These are phyloP conservation scores for Clupea harengus DNA, from an alignment of 2,113 vertebrate genomes.

Conservation along the genomic window DNA sequence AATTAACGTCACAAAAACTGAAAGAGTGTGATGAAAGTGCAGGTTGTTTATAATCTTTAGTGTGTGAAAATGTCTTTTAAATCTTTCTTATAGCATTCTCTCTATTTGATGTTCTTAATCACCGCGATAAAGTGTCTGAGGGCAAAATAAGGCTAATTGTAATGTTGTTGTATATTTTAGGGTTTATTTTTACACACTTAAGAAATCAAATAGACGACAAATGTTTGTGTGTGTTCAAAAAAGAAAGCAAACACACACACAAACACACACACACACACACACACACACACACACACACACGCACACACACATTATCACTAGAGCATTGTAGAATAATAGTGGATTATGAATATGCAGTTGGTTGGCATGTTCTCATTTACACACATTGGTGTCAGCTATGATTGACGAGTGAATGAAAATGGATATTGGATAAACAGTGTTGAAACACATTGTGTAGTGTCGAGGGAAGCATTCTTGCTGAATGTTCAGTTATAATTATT, in stretches of 20 bases:
- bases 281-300: too few species aligned
- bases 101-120: not conserved
- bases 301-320: too few species aligned
- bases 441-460: not conserved
- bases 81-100: not conserved
- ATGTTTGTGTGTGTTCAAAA: not conserved
- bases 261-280: not conserved
- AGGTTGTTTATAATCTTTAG: not conserved
- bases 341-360: too few species aligned
- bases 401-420: too few species aligned
- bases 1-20: not conserved
- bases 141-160: not conserved
- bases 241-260: not conserved
- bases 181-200: not conserved
- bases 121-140: not conserved
- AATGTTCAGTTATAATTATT: not conserved
- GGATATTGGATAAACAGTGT: too few species aligned
- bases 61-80: not conserved
- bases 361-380: too few species aligned
- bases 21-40: not conserved
- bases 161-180: not conserved
- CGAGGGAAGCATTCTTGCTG: not conserved
- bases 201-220: not conserved
- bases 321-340: too few species aligned
- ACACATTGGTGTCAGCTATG: too few species aligned